Conservation (phyloP, 2,888 invertebrate genomes). For the Scaptomyza reducta region DNA sequence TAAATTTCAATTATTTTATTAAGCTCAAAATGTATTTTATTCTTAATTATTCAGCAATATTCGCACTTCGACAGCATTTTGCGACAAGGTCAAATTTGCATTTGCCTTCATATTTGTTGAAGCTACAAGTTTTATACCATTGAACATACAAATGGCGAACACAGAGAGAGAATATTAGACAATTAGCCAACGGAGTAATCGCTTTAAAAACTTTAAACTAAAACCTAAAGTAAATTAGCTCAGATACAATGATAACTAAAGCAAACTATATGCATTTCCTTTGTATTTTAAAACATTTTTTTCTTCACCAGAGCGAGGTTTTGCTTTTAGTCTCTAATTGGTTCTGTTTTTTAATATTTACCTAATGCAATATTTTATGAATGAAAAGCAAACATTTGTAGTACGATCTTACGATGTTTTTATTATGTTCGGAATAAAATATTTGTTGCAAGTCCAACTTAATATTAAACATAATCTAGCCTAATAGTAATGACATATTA, state of each 20-base stretch:
- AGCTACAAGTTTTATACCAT: constrained; percentile 5
- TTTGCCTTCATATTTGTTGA: constrained; percentile 6
- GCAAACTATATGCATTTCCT: background rate
- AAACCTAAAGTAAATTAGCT: constrained; percentile 27
- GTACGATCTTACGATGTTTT: background rate
- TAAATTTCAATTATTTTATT: background rate
- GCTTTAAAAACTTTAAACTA: constrained; percentile 9
- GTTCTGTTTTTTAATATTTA: background rate
- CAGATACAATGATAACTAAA: constrained; percentile 7
- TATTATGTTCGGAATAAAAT: background rate
- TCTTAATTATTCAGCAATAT: background rate
- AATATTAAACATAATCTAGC: background rate
- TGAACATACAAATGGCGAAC: background rate
- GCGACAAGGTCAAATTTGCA: background rate
- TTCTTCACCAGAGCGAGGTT: background rate
- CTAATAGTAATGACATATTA: background rate
- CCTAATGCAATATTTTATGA: too few species aligned
- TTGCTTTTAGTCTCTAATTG: background rate
- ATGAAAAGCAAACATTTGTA: background rate
- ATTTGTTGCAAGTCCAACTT: background rate
- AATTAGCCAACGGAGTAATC: constrained; percentile 6
- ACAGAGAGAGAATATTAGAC: background rate
- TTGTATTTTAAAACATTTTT: background rate
- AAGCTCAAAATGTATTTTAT: background rate
- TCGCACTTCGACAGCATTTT: constrained; percentile 8